Evolutionary conservation across 2,113 vertebrate genomes (phyloP).

Genomic region (Alligator mississippiensis): DNA sequence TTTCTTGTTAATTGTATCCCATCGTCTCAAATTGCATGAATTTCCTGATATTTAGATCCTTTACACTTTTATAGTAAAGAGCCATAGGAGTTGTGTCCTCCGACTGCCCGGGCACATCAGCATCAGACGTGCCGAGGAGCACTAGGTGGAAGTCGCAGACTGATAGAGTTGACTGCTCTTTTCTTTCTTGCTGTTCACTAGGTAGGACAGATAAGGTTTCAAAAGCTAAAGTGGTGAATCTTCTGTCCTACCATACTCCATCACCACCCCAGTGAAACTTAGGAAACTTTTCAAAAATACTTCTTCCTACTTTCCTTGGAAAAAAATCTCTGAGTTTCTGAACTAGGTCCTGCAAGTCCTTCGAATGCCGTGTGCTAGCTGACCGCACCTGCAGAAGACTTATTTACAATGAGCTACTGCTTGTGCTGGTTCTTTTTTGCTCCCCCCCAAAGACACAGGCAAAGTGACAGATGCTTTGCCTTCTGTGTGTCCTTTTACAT

Average conservation of each 20-base stretch:
- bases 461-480: not conserved
- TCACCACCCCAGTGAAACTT: too few relatives aligned
- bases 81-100: accelerated
- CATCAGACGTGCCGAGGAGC: too few relatives aligned
- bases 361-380: not conserved
- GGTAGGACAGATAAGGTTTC: too few relatives aligned
- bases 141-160: not conserved
- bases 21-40: too few relatives aligned
- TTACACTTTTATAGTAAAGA: not conserved
- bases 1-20: not conserved
- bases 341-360: not conserved
- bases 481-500: not conserved
- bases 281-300: not conserved
- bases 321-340: accelerated
- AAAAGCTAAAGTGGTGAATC: too few relatives aligned
- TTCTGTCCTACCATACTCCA: too few relatives aligned
- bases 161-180: accelerated
- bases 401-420: not conserved
- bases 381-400: accelerated
- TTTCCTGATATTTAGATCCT: not conserved
- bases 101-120: too few relatives aligned
- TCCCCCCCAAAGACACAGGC: not conserved
- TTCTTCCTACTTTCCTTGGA: not conserved
- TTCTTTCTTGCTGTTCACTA: accelerated
- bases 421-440: not conserved